Percentiles rank a stretch among this genome's conserved stretches.
phyloP scores from a whole-genome alignment of 1,140 invertebrate species.

The Phthorimaea operculella region DNA sequence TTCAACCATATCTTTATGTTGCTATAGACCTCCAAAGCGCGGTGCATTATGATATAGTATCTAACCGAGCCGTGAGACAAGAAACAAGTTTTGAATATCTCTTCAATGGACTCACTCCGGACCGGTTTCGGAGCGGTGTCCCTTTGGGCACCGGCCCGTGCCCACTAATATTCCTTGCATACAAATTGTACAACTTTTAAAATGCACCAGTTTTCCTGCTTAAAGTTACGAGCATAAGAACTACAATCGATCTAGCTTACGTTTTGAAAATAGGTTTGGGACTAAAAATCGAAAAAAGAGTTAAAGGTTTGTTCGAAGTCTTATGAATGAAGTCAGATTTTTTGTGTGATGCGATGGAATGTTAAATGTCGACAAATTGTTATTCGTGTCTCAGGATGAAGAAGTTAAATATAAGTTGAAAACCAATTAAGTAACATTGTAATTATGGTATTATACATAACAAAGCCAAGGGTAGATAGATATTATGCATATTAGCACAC shows the following conservation, averaged over 20 bases:
- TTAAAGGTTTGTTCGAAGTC: neutral
- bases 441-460: no score
- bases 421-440: no score
- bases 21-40: neutral
- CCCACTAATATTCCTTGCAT: neutral
- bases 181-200: no score
- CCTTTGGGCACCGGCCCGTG: neutral
- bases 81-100: slow-evolving; percentile 1
- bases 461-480: no score
- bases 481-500: no score
- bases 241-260: no score
- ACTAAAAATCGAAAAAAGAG: neutral
- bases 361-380: neutral
- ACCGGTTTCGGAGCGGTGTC: neutral
- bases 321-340: neutral
- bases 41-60: neutral
- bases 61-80: neutral
- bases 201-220: no score
- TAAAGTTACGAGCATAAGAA: no score
- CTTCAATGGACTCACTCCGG: neutral
- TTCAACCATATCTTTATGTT: no score
- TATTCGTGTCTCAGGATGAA: neutral
- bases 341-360: neutral
- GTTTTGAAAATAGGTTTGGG: no score
- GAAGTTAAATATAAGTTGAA: no score